Evolutionary conservation across 2,797 vertebrate genomes (phyloP).

Genomic region (Dipus sagitta): DNA sequence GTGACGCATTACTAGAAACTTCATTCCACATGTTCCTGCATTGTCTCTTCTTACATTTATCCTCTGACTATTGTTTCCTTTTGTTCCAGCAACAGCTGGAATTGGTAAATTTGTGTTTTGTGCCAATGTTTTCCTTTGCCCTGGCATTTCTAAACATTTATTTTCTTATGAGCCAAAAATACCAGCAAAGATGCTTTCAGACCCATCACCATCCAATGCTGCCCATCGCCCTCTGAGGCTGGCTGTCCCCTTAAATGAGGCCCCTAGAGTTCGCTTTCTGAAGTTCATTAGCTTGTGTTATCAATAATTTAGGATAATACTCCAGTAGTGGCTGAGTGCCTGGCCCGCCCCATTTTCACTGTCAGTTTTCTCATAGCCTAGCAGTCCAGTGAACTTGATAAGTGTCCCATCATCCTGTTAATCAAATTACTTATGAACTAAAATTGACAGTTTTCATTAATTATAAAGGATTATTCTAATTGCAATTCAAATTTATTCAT

Average conservation of each 20-base stretch:
- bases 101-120: constrained; percentile 87
- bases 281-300: constrained; percentile 93
- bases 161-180: constrained; percentile 70
- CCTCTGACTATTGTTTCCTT: constrained; percentile 86
- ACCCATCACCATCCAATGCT: constrained; percentile 54
- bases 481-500: constrained; percentile 99
- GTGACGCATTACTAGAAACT: constrained; percentile 84
- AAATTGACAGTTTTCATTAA: constrained; percentile 99
- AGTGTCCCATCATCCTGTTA: constrained; percentile 96
- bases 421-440: constrained; percentile 98
- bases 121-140: constrained; percentile 85
- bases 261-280: constrained; percentile 90
- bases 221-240: constrained; percentile 71
- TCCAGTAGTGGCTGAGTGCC: constrained; percentile 91
- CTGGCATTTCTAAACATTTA: constrained; percentile 81
- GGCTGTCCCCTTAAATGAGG: constrained; percentile 89
- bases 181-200: constrained; percentile 69
- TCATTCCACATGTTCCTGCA: constrained; percentile 86
- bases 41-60: constrained; percentile 88
- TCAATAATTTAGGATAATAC: constrained; percentile 93
- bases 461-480: constrained; percentile 98
- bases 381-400: constrained; percentile 93
- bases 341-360: constrained; percentile 89
- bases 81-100: constrained; percentile 89
- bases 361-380: constrained; percentile 90